Evolutionary conservation across 30 jellyfish, hydroid and myxozoan genomes (phyloP), one percentile per base, ranked within the genome.

Genomic region (Aurelia aurita): DNA sequence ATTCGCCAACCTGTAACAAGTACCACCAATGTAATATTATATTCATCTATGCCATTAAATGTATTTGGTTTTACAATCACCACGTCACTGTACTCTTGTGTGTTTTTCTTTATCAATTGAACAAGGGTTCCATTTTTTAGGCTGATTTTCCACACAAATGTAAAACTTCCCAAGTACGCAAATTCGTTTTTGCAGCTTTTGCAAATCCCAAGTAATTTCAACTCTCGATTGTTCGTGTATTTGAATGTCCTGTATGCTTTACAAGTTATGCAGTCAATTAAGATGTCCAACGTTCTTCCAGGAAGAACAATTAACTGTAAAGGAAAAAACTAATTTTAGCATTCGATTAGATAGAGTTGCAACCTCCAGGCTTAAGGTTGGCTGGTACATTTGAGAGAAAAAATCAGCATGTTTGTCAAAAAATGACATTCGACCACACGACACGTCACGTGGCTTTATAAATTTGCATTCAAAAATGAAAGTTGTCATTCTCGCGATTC

Each of bases 241-340:
- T 80, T 88, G 11, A 62, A 53, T 20, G 96, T 71, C 73, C 88
- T 87, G 96, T 93, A 93, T 14, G 90, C 76, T 44, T 76, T 60
- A 59, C 98, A 93, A 2, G 98, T 87, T 54, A 87, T 19, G 77
- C 98, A 93, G 18, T 67, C 78, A 45, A 93, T 59, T 5, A n/a
- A 73, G 16, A 84, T 85, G 19, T 87, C 89, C 22, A 91, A 96
- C 15, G 65, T 94, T 19, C 44, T 61, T 2, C 92, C 93, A 27
- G 76, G 65, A 5, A 85, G 64, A 45, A 88, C 85, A 23, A 15
- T 5, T 21, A 93, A 34, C 98, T 93, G 49, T 64, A 68, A 72
- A 23, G 59, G 72, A n/a, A 62, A 49, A 15, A 74, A 86, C 1
- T 23, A 14, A 53, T 31, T 6, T 27, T 5, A 27, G 53, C 16